phyloP scores from a whole-genome alignment of 2,797 vertebrate species.

The Arrhamphus sclerolepis region DNA sequence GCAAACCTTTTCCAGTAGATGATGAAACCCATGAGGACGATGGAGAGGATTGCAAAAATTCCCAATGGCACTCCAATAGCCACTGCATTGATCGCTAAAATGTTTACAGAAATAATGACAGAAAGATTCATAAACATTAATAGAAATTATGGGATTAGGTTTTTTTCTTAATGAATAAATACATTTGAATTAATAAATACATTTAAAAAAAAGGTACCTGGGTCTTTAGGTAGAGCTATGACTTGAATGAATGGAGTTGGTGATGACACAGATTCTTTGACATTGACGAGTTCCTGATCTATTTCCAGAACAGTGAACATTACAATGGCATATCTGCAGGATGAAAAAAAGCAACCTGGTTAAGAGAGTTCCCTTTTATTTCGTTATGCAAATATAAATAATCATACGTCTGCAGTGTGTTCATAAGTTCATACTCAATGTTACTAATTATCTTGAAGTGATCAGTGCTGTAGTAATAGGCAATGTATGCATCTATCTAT shows the following conservation, averaged over 20 bases:
- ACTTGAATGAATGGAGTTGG: constrained; percentile 9
- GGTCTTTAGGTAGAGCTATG: no score
- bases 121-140: not conserved
- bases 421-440: not conserved
- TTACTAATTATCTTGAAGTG: not conserved
- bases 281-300: constrained; percentile 13
- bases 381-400: no score
- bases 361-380: not conserved
- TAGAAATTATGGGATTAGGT: no score
- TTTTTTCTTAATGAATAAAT: not conserved
- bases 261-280: not conserved
- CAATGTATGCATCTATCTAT: no score
- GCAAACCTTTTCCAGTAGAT: constrained; percentile 76
- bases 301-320: constrained; percentile 62
- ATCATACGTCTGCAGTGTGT: no score
- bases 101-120: not conserved
- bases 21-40: constrained; percentile 60
- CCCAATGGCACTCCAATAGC: constrained; percentile 55
- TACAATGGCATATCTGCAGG: constrained; percentile 69
- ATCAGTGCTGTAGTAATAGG: not conserved
- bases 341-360: constrained; percentile 20
- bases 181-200: not conserved
- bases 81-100: constrained; percentile 27
- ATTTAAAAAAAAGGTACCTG: constrained; percentile 55
- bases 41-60: constrained; percentile 56